These are phyloP conservation scores for Dorcus parallelipipedus DNA, from an alignment of 2,888 invertebrate genomes.

Conservation along the genomic window DNA sequence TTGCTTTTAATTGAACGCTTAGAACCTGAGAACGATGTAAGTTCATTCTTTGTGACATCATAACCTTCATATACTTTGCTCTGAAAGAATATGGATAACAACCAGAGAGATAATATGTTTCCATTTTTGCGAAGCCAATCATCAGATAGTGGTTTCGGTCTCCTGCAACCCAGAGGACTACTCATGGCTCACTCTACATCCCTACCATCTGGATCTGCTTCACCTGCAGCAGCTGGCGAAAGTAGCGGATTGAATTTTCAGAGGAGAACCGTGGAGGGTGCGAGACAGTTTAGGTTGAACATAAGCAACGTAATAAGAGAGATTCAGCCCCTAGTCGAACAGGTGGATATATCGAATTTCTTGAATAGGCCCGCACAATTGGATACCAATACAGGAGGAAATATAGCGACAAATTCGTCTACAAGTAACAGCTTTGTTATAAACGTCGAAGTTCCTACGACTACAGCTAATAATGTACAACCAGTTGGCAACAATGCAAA, in stretches of 20 bases:
- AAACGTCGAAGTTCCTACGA: conserved; percentile 32
- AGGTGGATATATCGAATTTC: conserved; percentile 44
- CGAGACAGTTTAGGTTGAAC: conserved; percentile 42
- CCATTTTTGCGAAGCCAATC: conserved; percentile 15
- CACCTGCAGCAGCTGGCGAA: conserved; percentile 1
- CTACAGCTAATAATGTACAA: not conserved
- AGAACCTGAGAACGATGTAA: too few relatives aligned
- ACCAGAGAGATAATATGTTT: conserved; percentile 5
- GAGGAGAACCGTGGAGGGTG: conserved; percentile 41
- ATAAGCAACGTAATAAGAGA: conserved; percentile 54
- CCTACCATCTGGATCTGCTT: conserved; percentile 7
- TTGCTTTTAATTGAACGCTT: too few relatives aligned
- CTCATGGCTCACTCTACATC: conserved; percentile 12
- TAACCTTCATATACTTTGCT: too few relatives aligned
- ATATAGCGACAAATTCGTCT: not conserved
- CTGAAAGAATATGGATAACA: not conserved
- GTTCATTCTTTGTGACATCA: too few relatives aligned
- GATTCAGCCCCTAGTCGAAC: conserved; percentile 64
- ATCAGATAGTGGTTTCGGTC: conserved; percentile 8
- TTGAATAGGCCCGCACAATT: conserved; percentile 31
- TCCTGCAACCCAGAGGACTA: conserved; percentile 5
- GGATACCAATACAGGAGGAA: conserved; percentile 23
- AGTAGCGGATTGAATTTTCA: conserved; percentile 19
- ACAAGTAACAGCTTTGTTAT: conserved; percentile 26
- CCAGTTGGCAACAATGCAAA: conserved; percentile 26